These are phyloP conservation scores for Hozukius guyotensis DNA, from an alignment of 2,797 vertebrate species.

Conservation along the genomic window DNA sequence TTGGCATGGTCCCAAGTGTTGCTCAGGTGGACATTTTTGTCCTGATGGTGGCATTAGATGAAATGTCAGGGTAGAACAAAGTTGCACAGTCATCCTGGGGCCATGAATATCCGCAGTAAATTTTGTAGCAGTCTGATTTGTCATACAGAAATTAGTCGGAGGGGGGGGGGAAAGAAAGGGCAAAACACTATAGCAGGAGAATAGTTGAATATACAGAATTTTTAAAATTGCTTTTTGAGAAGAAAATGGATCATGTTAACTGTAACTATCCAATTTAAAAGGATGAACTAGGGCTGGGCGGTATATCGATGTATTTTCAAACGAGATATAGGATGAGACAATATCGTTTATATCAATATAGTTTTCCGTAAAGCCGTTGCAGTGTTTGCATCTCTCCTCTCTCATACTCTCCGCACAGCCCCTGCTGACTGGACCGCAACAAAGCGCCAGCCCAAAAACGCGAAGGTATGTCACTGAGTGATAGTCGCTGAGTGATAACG, in stretches of 20 bases:
- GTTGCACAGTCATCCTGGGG: background rate
- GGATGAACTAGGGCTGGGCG: background rate
- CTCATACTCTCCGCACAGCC: no score
- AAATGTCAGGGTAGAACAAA: background rate
- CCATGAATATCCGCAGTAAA: background rate
- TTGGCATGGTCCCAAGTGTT: background rate
- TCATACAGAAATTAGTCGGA: background rate
- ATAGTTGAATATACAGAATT: background rate
- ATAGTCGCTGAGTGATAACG: no score
- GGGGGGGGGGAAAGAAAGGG: background rate
- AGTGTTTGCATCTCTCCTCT: no score
- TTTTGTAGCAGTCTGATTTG: background rate
- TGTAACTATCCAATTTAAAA: slow-evolving; percentile 16
- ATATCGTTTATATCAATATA: no score
- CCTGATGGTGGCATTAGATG: background rate
- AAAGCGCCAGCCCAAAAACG: no score
- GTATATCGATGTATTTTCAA: no score
- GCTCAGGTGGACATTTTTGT: background rate
- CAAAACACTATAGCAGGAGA: background rate
- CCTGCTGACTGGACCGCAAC: no score
- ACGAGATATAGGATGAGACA: no score
- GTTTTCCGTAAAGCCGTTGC: no score
- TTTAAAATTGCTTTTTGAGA: background rate
- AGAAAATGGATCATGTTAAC: slow-evolving; percentile 16
- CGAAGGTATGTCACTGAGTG: no score